phyloP scores from a whole-genome alignment of 1,140 invertebrate genomes.

The Cephus cinctus region DNA sequence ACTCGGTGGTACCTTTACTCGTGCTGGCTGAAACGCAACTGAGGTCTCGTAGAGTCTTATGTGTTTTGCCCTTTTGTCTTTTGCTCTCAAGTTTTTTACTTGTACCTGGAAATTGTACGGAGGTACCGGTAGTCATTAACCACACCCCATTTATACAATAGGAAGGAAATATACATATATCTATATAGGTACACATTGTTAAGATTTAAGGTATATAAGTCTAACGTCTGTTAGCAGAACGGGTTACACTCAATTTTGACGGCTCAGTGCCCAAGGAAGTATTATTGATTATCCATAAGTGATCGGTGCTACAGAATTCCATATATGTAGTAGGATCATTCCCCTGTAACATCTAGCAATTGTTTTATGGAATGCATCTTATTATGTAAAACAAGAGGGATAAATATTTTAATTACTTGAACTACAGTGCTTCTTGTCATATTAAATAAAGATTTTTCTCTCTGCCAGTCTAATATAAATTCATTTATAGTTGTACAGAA shows the following conservation, averaged over 20 bases:
- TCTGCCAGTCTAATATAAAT: too few relatives aligned
- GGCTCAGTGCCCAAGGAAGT: too few relatives aligned
- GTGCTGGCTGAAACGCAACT: conserved; percentile 68
- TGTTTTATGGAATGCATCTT: background rate
- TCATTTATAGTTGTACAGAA: too few relatives aligned
- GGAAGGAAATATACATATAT: background rate
- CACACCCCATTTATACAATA: conserved; percentile 37
- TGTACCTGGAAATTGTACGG: conserved; percentile 55
- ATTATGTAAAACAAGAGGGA: too few relatives aligned
- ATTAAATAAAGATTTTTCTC: too few relatives aligned
- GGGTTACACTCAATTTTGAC: too few relatives aligned
- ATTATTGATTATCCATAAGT: too few relatives aligned
- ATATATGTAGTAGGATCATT: too few relatives aligned
- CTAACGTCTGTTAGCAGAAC: too few relatives aligned
- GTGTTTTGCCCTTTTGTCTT: conserved; percentile 65
- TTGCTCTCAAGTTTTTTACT: conserved; percentile 62
- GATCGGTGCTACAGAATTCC: too few relatives aligned
- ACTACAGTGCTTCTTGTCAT: too few relatives aligned
- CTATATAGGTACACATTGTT: conserved; percentile 7
- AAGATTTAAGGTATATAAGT: conserved; percentile 2
- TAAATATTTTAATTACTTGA: too few relatives aligned
- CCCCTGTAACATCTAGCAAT: background rate
- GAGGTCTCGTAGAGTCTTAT: conserved; percentile 67
- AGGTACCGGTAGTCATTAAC: conserved; percentile 45
- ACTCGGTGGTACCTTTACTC: conserved; percentile 64